These are phyloP conservation scores for Aphrophora alni DNA, from an alignment of 2,888 invertebrate species.

Conservation along the genomic window DNA sequence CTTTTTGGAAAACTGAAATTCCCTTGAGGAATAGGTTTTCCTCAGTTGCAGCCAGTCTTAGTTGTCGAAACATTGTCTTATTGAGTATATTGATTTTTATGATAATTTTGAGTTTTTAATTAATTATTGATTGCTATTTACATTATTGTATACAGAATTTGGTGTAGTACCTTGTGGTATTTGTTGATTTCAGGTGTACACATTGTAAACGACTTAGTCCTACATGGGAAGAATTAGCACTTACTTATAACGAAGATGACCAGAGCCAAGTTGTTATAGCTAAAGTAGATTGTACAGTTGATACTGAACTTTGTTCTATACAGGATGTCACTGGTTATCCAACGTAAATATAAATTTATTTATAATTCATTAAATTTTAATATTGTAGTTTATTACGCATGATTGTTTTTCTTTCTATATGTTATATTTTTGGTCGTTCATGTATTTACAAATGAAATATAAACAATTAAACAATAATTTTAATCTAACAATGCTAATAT, in stretches of 20 bases:
- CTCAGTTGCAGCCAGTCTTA: no score
- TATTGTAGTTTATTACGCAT: not conserved
- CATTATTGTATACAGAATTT: no score
- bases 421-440: no score
- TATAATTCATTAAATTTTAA: constrained; percentile 2
- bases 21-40: no score
- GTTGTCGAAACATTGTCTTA: no score
- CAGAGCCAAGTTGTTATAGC: constrained; percentile 72
- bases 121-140: no score
- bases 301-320: constrained; percentile 72
- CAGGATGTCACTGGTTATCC: constrained; percentile 77
- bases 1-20: no score
- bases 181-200: constrained; percentile 82
- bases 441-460: no score
- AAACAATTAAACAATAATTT: no score
- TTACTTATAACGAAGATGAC: constrained; percentile 68
- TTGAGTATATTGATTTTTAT: no score
- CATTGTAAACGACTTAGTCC: constrained; percentile 81
- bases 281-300: constrained; percentile 79
- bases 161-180: not conserved
- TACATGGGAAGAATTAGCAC: constrained; percentile 77
- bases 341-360: constrained; percentile 56
- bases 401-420: constrained; percentile 10
- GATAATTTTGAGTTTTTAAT: no score
- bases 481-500: no score